A percentile compares a stretch with the other conserved stretches of the same genome.
phyloP scores from a whole-genome alignment of 2,797 vertebrate genomes.

The Sardinella longiceps region DNA sequence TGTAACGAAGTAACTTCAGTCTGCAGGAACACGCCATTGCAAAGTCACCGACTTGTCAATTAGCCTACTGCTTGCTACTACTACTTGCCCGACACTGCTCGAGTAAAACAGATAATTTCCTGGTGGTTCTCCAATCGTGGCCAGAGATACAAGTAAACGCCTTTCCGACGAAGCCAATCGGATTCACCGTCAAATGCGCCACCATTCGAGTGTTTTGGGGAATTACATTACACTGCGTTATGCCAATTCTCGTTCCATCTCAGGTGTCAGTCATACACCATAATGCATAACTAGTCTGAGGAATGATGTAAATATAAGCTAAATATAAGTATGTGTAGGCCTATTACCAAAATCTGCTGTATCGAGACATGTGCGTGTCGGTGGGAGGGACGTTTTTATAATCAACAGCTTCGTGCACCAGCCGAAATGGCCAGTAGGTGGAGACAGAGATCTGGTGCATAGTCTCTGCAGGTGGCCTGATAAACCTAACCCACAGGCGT shows the following conservation, averaged over 20 bases:
- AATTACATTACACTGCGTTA: no score
- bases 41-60: background rate
- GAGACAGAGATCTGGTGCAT: background rate
- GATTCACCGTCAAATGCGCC: background rate
- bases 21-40: background rate
- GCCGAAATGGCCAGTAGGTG: background rate
- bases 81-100: background rate
- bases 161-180: background rate
- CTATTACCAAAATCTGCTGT: no score
- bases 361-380: no score
- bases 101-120: background rate
- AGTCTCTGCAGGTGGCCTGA: no score
- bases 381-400: no score
- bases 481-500: no score
- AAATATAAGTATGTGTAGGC: no score
- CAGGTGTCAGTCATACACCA: no score
- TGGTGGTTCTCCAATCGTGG: constrained; percentile 13
- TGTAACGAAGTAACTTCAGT: background rate
- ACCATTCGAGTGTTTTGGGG: background rate
- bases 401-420: background rate
- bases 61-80: background rate
- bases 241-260: no score
- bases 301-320: no score
- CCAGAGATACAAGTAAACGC: background rate
- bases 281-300: no score